phyloP scores from a whole-genome alignment of 1,140 invertebrate species.

The Sarcophaga bullata region DNA sequence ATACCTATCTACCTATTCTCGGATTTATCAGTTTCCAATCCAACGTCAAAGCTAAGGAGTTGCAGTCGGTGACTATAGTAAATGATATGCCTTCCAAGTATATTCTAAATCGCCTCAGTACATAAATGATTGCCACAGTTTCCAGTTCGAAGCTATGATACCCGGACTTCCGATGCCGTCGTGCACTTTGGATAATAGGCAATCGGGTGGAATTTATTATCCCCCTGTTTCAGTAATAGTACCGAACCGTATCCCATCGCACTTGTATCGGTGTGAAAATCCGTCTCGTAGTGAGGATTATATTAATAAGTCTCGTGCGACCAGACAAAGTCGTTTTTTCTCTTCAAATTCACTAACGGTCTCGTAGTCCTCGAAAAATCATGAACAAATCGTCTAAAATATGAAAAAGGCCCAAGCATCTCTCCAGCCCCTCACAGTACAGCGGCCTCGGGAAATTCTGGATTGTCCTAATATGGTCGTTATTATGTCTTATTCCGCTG shows the following conservation, averaged over 20 bases:
- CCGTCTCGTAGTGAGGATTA: conserved; percentile 44
- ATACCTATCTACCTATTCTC: conserved; percentile 59
- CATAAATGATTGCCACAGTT: too few relatives aligned
- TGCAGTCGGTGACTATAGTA: conserved; percentile 65
- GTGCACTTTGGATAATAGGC: conserved; percentile 65
- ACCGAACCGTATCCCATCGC: conserved; percentile 53
- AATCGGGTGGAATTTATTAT: conserved; percentile 54
- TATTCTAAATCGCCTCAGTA: conserved; percentile 67
- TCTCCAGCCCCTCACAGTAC: background rate
- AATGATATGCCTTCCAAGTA: conserved; percentile 67
- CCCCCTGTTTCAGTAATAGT: conserved; percentile 58
- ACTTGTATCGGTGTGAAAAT: conserved; percentile 53
- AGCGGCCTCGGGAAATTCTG: background rate
- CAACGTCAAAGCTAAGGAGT: conserved; percentile 61
- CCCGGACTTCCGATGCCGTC: conserved; percentile 63
- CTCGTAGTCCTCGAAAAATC: background rate
- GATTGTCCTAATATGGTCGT: background rate
- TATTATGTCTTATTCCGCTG: background rate
- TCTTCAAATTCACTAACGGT: background rate
- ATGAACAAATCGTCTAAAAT: conserved; percentile 24
- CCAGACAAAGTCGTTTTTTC: background rate
- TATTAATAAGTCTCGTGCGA: background rate
- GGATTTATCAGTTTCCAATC: conserved; percentile 59
- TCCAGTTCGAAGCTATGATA: conserved; percentile 67
- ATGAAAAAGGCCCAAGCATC: conserved; percentile 20